Evolutionary conservation across 2,797 vertebrate genomes (phyloP), one percentile per base, ranked within the genome.

Genomic region (Allobates femoralis): DNA sequence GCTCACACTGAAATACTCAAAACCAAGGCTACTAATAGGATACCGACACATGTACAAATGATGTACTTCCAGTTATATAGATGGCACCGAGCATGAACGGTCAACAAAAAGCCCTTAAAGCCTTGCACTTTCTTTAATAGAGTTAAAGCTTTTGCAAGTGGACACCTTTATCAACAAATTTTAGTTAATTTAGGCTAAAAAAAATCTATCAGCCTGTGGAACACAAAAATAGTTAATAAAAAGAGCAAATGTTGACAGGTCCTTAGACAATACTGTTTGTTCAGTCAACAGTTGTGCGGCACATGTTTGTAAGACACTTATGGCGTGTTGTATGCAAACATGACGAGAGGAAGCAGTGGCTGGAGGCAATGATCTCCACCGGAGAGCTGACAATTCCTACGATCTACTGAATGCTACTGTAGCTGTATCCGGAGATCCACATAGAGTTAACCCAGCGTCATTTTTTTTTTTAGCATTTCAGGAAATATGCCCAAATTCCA

Each of bases 401-500:
- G 26, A 0, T 50, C 28, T 23, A n/a, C 55, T 7, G 30, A 67
- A n/a, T 41, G 41, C 26, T 50, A 50, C 55, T 46, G 69, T 75
- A 46, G 26, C 19, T 30, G n/a, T 11, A 32, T 50, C 23, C 28
- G 12, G 46, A 26, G 18, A 21, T 11, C 41, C 37, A 46, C 7
- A 76, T 18, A 88, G 82, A 26, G 82, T 85, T 85, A 85, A 84
- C n/a, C 62, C 5, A 3, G 16, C 11, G 14, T 55, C 26, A 73
- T 37, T 83, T 77, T 78, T 28, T 53, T 60, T 26, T 79, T 32
- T 18, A 16, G 18, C 28, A 62, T 79, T 66, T 67, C 81, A 84
- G 76, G 86, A 87, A 85, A 87, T 87, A 81, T 85, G 58, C 46
- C 83, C 62, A 81, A 84, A 84, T 81, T 84, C 76, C 82, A 85